These are phyloP conservation scores for Lepidurus apus DNA, from an alignment of 1,140 invertebrate genomes.

Conservation along the genomic window DNA sequence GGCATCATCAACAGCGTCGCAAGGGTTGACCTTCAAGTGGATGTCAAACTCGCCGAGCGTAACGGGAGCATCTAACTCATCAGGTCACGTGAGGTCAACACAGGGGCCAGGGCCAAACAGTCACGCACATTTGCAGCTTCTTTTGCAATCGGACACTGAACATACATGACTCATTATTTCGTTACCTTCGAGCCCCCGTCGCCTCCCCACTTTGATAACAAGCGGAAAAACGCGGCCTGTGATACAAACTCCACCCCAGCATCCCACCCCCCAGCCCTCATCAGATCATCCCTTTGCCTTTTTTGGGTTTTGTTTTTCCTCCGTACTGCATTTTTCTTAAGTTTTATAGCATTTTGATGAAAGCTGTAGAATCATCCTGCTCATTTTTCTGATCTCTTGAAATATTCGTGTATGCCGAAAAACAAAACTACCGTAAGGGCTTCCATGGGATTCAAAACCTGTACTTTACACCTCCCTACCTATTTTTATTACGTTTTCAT, in stretches of 20 bases:
- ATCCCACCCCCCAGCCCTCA: background rate
- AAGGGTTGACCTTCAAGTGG: background rate
- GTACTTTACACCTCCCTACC: background rate
- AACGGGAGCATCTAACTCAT: background rate
- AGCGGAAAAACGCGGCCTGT: background rate
- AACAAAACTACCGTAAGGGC: background rate
- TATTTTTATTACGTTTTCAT: slow-evolving; percentile 3
- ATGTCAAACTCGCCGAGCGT: background rate
- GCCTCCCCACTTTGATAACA: background rate
- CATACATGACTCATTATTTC: background rate
- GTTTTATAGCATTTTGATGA: background rate
- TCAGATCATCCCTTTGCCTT: background rate
- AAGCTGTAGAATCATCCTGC: slow-evolving; percentile 10
- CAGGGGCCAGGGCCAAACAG: background rate
- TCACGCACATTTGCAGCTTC: slow-evolving; percentile 21
- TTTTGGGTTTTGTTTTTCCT: background rate
- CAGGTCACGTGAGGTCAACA: background rate
- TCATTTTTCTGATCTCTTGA: slow-evolving; percentile 22
- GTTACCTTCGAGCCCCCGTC: background rate
- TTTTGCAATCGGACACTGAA: background rate
- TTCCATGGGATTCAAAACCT: slow-evolving; percentile 12
- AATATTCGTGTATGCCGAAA: background rate
- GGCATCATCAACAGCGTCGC: background rate
- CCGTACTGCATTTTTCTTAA: background rate
- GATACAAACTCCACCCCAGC: background rate